Evolutionary conservation across 1,140 invertebrate genomes (phyloP), one percentile per base, ranked within the genome.

Genomic region (Drosophila watanabei): DNA sequence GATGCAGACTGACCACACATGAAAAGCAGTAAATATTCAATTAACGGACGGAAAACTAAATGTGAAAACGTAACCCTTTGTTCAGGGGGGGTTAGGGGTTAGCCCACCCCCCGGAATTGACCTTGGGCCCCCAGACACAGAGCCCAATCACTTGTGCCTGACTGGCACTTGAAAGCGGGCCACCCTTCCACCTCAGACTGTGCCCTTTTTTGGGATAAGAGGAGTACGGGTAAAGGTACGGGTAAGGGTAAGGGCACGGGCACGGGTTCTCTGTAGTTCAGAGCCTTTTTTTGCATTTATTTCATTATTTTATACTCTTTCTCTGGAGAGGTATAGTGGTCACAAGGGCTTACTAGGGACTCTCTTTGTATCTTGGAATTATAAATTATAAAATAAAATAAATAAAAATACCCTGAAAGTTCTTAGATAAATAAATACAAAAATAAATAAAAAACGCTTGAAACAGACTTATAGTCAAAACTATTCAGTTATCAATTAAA

Each of bases 11-110:
- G 63, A 80, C 61, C 48, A 72, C 61, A 82, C 76, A 80, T 57
- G 65, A 70, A 81, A 75, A 79, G 66, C 85, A 65, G 85, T 85
- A 89, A 89, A 89, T 89, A 89, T 89, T 89, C 85, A 89, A 89
- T 89, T 89, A 89, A 73, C 84, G 58, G 56, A 71, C 75, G 57
- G 33, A 61, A 63, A 86, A 86, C 82, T 86, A 78, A 56, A 75
- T 59, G 64, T 33, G 43, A 43, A 69, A 68, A 66, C 45, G 28
- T 18, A 80, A 78, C 78, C 85, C 81, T 89, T 88, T 83, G 57
- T 51, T 1, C 24, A 3, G 37, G 14, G 57, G n/a, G n/a, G n/a
- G n/a, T n/a, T n/a, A n/a, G n/a, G n/a, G 35, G 37, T 2, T 30
- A 30, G 20, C 37, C 30, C 33, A 13, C 7, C 63, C 30, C 61